Evolutionary conservation across 2,888 invertebrate genomes (phyloP), one percentile per base, ranked within the genome.

Genomic region (Eupithecia dodoneata): DNA sequence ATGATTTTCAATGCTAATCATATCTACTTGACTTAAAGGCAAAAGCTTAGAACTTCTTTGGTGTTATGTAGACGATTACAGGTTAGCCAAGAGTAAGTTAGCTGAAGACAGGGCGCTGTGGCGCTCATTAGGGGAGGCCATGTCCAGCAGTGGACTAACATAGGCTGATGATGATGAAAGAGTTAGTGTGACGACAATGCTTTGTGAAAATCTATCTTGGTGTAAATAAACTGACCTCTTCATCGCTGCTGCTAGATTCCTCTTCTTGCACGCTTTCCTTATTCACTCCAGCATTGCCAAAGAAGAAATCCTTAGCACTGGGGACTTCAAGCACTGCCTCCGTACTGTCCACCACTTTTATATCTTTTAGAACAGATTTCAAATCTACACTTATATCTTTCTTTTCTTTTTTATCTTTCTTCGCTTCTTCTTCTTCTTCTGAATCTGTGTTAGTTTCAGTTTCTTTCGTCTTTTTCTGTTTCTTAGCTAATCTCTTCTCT

Each of bases 241-340:
- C 95, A 30, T 93, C 95, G 73, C 94, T 93, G 74, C 92, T 93
- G 72, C 92, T 94, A 0, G 90, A 89, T 0, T 89, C 89, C 1
- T 90, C 90, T 15, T 87, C 86, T 41, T 83, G 80, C 0, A 80
- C 84, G 2, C 81, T 13, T 12, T 81, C 74, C 12, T 71, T 63
- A 5, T 87, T 87, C 5, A 81, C 79, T 47, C 82, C 83, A 0
- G 83, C 81, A 0, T 89, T 83, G 92, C 94, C 76, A 30, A 76
- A 74, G 78, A 79, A 95, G 80, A 94, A 94, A 9, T 93, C 93
- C 71, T 94, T 92, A 7, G 87, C 92, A 83, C 94, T 94, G 0
- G 95, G 93, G 66, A 90, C 87, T 15, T 92, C 90, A 1, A 95
- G 76, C 4, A 84, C 92, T 0, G 94, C 90, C 80, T 89, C 87